Conservation (phyloP, 2,797 vertebrate species). For the Sebastes itinus region DNA sequence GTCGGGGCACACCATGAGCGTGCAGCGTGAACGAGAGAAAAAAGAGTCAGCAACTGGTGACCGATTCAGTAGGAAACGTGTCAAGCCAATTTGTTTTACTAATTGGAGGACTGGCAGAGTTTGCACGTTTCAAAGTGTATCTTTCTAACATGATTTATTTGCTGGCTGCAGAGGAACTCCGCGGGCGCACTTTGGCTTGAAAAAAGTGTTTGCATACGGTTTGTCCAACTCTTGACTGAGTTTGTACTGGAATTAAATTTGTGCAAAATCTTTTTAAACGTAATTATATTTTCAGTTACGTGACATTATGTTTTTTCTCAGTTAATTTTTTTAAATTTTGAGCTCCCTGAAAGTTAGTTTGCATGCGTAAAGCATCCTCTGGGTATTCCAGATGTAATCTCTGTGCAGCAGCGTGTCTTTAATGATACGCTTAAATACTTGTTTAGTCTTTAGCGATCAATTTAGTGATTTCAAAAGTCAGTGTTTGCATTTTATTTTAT, state of each 20-base stretch:
- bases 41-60: conserved; percentile 57
- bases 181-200: conserved; percentile 14
- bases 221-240: conserved; percentile 31
- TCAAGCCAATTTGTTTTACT: conserved; percentile 49
- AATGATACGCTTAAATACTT: background rate
- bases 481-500: background rate
- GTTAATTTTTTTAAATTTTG: background rate
- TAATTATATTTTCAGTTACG: background rate
- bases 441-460: background rate
- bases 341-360: background rate
- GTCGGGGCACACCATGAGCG: conserved; percentile 38
- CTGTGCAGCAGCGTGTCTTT: background rate
- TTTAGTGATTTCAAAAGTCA: background rate
- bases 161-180: conserved; percentile 36
- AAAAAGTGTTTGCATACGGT: conserved; percentile 25
- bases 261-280: background rate
- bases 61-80: conserved; percentile 39
- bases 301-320: background rate
- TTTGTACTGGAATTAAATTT: background rate
- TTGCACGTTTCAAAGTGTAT: conserved; percentile 31
- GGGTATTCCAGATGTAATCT: background rate
- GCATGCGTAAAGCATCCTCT: background rate
- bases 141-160: conserved; percentile 32
- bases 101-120: conserved; percentile 47
- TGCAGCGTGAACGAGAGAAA: conserved; percentile 6